These are phyloP conservation scores for Pristiophorus japonicus DNA, from an alignment of 2,113 vertebrate species.

Conservation along the genomic window DNA sequence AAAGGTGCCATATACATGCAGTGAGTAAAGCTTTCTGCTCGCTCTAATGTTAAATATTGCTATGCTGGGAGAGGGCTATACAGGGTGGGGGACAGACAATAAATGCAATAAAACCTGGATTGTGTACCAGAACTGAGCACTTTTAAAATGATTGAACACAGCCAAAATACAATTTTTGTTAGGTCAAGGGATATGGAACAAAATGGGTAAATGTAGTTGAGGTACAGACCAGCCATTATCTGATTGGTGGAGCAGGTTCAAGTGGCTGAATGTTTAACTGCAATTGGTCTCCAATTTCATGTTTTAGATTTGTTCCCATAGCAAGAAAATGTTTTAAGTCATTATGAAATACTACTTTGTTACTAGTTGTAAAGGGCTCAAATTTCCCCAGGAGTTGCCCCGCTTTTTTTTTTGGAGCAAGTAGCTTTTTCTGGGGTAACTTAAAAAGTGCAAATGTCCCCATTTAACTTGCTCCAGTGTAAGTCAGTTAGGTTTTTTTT, in stretches of 20 bases:
- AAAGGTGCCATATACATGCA: no score
- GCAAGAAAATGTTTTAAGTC: not conserved
- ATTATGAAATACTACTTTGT: not conserved
- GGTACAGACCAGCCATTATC: not conserved
- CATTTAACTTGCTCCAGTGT: no score
- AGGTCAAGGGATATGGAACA: not conserved
- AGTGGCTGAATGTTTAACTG: not conserved
- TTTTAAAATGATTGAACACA: not conserved
- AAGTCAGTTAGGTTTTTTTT: no score
- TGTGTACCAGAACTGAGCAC: no score
- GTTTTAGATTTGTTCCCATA: not conserved
- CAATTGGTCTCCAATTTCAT: not conserved
- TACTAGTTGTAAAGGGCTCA: not conserved
- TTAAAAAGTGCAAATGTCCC: no score
- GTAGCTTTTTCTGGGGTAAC: no score
- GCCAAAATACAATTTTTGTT: not conserved
- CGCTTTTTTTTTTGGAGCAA: no score
- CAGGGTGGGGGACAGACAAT: not conserved
- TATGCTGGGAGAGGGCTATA: no score
- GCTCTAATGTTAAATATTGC: no score
- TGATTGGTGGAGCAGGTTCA: not conserved
- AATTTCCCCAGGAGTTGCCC: no score
- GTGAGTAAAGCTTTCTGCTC: no score
- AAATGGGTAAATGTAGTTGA: not conserved
- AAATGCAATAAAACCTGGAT: not conserved